A percentile compares a stretch with the other conserved stretches of the same genome.
phyloP scores from a whole-genome alignment of 1,140 invertebrate species.

The Drosophila sucinea region DNA sequence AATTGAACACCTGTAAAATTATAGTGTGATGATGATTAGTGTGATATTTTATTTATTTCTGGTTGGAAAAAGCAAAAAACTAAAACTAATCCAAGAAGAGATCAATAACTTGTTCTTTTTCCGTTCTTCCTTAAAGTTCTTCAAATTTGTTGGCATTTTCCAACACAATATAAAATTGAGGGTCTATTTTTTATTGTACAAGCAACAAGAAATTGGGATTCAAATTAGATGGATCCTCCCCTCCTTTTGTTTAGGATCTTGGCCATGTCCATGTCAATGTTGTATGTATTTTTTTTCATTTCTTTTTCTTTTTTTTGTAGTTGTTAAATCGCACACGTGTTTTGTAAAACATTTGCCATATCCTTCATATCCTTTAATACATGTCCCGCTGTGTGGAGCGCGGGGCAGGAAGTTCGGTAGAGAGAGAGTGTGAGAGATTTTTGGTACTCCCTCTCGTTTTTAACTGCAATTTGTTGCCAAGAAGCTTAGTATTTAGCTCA shows the following conservation, averaged over 20 bases:
- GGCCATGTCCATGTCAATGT: not conserved
- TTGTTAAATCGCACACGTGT: conserved; percentile 80
- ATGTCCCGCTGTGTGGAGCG: conserved; percentile 52
- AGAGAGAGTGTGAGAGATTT: conserved; percentile 46
- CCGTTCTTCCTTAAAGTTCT: too few species aligned
- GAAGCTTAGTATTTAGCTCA: conserved; percentile 53
- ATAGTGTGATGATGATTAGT: too few species aligned
- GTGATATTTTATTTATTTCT: too few species aligned
- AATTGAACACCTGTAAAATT: too few species aligned
- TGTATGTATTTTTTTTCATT: conserved; percentile 18
- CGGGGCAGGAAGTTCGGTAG: not conserved
- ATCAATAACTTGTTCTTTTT: too few species aligned
- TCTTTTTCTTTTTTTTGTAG: conserved; percentile 49
- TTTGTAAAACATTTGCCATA: conserved; percentile 72
- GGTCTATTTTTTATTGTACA: too few species aligned
- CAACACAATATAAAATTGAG: too few species aligned
- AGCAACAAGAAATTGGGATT: not conserved
- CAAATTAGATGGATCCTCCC: not conserved
- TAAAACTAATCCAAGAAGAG: too few species aligned
- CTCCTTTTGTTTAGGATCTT: not conserved
- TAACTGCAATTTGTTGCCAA: conserved; percentile 78
- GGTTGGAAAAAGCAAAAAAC: too few species aligned
- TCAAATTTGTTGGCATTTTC: too few species aligned
- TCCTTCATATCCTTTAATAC: conserved; percentile 71
- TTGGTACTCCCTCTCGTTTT: conserved; percentile 48